Evolutionary conservation across 2,113 vertebrate genomes (phyloP).

Genomic region (Passerina amoena): DNA sequence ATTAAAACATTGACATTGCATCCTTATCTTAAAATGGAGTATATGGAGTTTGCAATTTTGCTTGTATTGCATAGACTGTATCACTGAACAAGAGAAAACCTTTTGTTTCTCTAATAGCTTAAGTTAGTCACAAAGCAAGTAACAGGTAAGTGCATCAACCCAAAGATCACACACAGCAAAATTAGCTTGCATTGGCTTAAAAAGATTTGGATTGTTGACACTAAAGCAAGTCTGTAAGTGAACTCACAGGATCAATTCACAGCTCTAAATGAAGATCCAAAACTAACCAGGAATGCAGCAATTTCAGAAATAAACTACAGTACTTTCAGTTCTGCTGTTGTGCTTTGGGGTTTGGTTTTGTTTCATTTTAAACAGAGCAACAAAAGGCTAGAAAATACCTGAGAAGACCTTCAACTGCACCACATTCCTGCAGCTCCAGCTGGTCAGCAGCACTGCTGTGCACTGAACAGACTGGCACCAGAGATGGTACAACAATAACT

Average conservation of each 20-base stretch:
- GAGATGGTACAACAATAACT: no score
- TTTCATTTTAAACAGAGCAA: background rate
- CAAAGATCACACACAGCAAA: background rate
- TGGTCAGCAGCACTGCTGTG: background rate
- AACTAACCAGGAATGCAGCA: background rate
- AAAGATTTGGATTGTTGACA: background rate
- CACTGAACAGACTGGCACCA: rapidly evolving
- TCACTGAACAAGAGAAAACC: background rate
- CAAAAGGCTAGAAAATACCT: background rate
- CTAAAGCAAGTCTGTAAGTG: background rate
- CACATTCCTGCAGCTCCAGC: background rate
- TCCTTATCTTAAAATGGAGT: background rate
- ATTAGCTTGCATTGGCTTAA: background rate
- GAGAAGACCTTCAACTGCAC: background rate
- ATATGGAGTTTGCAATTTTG: background rate
- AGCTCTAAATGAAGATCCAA: background rate
- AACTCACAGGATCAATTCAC: background rate
- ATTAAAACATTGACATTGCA: background rate
- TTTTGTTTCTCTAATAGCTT: background rate
- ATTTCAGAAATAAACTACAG: background rate
- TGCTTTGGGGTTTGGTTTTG: background rate
- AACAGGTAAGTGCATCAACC: background rate
- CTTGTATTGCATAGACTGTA: background rate
- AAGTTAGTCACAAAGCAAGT: background rate
- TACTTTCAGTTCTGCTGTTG: background rate